Percentiles rank a stretch among this genome's conserved stretches.
Evolutionary conservation across 2,888 invertebrate genomes (phyloP).

Genomic region (Callinectes sapidus): DNA sequence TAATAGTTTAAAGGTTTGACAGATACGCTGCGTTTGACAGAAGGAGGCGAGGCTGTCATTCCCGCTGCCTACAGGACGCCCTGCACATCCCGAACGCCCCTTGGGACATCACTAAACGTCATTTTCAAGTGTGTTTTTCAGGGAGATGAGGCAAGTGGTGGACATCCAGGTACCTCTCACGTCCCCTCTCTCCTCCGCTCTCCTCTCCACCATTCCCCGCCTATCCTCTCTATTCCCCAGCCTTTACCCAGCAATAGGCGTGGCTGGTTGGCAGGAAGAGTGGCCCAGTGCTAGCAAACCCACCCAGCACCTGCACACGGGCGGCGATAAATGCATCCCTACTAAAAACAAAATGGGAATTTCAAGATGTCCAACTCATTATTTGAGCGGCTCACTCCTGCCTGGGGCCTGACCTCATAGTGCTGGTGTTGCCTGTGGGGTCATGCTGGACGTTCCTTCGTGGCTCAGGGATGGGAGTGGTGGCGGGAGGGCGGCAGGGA

Average conservation of each 20-base stretch:
- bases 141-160: slow-evolving; percentile 25
- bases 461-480: slow-evolving; percentile 38
- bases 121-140: neutral
- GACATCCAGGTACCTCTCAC: neutral
- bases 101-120: neutral
- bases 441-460: slow-evolving; percentile 49
- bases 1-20: neutral
- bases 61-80: neutral
- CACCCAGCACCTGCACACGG: slow-evolving; percentile 21
- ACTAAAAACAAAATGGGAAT: slow-evolving; percentile 61
- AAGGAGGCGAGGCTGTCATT: neutral
- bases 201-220: neutral
- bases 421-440: slow-evolving; percentile 38
- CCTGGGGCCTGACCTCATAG: slow-evolving; percentile 58
- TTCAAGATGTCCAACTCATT: slow-evolving; percentile 63
- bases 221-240: neutral
- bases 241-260: neutral
- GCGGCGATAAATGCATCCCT: slow-evolving; percentile 12
- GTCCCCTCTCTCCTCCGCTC: slow-evolving; percentile 9
- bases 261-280: neutral
- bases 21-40: slow-evolving; percentile 18
- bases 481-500: slow-evolving; percentile 35
- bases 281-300: neutral
- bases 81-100: neutral
- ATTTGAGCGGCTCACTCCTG: slow-evolving; percentile 15